Conservation (phyloP, 1,140 invertebrate species). For the Octopus sinensis region DNA sequence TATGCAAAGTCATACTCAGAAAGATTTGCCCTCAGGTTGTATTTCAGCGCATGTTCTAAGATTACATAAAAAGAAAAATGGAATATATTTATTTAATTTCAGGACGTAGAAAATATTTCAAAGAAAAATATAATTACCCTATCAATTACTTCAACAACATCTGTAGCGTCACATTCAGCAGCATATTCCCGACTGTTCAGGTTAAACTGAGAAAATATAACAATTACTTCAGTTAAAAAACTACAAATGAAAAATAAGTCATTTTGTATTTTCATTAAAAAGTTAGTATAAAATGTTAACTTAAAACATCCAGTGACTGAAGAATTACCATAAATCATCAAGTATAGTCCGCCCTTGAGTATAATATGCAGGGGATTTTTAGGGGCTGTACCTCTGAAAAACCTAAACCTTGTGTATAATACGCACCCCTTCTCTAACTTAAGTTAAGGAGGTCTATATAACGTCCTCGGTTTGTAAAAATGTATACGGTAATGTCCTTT, state of each 20-base stretch:
- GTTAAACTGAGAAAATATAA: slow-evolving; percentile 1
- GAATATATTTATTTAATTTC: background rate
- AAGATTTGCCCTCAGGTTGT: background rate
- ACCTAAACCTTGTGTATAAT: no score
- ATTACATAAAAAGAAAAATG: background rate
- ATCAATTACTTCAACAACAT: slow-evolving; percentile 9
- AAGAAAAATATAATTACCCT: background rate
- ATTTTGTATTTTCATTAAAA: background rate
- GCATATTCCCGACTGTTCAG: slow-evolving; percentile 11
- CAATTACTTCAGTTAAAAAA: background rate
- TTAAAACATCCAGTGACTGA: background rate
- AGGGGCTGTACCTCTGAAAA: no score
- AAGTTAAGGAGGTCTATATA: no score
- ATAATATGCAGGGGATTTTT: no score
- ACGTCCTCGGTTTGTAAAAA: no score
- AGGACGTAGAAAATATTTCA: background rate
- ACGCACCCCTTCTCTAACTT: no score
- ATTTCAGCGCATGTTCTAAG: background rate
- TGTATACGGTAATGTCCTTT: no score
- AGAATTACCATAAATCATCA: background rate
- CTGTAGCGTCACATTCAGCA: background rate
- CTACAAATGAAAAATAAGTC: background rate
- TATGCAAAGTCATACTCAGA: background rate
- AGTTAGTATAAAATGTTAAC: background rate
- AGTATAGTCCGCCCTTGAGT: no score